A percentile compares a stretch with the other conserved stretches of the same genome.
phyloP scores from a whole-genome alignment of 1,140 invertebrate genomes.

The Acromyrmex charruanus region DNA sequence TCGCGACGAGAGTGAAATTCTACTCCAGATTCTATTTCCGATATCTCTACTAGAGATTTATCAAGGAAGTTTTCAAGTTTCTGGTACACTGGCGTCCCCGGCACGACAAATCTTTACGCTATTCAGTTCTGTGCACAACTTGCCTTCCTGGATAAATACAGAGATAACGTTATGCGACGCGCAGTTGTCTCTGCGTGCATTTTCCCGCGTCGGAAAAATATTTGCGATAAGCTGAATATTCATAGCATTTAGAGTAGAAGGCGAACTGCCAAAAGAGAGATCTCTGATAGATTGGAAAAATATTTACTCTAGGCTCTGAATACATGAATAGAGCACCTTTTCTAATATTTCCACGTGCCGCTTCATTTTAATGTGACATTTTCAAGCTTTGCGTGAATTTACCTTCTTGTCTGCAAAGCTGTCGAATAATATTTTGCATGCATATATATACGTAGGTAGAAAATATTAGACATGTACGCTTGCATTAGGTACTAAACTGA shows the following conservation, averaged over 20 bases:
- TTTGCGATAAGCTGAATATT: conserved; percentile 31
- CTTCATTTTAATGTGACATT: conserved; percentile 1
- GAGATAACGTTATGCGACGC: conserved; percentile 11
- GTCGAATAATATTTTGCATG: not conserved
- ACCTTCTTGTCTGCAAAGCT: not conserved
- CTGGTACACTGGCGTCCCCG: conserved; percentile 1
- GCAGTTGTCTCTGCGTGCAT: conserved; percentile 34
- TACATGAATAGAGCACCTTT: not conserved
- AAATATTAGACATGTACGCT: not conserved
- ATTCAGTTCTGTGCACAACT: conserved; percentile 43
- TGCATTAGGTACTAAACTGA: conserved; percentile 1
- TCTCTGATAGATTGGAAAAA: conserved; percentile 10
- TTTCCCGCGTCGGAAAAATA: conserved; percentile 9
- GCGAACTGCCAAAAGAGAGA: not conserved
- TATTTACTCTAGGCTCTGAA: conserved; percentile 3
- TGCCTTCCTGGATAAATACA: conserved; percentile 13
- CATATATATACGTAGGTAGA: not conserved
- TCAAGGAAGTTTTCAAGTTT: conserved; percentile 50
- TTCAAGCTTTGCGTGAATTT: conserved; percentile 12
- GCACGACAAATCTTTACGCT: conserved; percentile 48
- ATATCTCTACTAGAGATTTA: conserved; percentile 54
- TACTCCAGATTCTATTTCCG: conserved; percentile 56
- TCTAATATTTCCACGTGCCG: not conserved
- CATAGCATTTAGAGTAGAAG: not conserved
- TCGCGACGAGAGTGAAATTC: conserved; percentile 39